Evolutionary conservation across 1,140 invertebrate species (phyloP), one percentile per base, ranked within the genome.

Genomic region (Halyomorpha halys): DNA sequence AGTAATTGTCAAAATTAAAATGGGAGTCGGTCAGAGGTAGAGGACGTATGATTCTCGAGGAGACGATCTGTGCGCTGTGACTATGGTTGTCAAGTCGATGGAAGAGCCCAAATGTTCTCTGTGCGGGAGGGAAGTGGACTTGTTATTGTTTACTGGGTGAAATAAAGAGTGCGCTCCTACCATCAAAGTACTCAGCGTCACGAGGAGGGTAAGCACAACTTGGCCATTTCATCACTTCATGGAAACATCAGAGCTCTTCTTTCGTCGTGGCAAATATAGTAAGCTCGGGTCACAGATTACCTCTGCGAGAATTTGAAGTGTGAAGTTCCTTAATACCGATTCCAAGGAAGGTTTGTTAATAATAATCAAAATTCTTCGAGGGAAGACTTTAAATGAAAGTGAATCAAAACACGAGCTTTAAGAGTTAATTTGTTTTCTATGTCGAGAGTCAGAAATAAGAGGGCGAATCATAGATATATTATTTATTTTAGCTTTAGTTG

Each of bases 251-350:
- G 51, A 19, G 51, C 51, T 53, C 51, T 53, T 53, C 51, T 19
- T 53, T 53, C 51, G 51, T 53, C 51, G n/a, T 53, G 51, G 19
- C 45, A 47, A 47, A 47, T 47, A 19, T 47, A 53, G 16, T n/a
- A 53, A 6, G 21, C 4, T 23, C 13, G 16, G 13, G 51, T 14
- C 51, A 53, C 51, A 53, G 51, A 53, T 53, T 53, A 23, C 19
- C 51, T 19, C 11, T 53, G 19, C 13, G n/a, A 19, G 11, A 53
- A 14, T 47, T 47, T 5, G 45, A n/a, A 53, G 13, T n/a, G 19
- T 14, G 21, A 18, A 53, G 2, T 14, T 21, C 11, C 13, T 21
- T 53, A 23, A 4, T 3, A 53, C 51, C 51, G 51, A 53, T 53
- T n/a, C 21, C 6, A n/a, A n/a, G 51, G 19, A 30, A 30, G 27